These are phyloP conservation scores for Mimas tiliae DNA, from an alignment of 2,888 invertebrate species.

Conservation along the genomic window DNA sequence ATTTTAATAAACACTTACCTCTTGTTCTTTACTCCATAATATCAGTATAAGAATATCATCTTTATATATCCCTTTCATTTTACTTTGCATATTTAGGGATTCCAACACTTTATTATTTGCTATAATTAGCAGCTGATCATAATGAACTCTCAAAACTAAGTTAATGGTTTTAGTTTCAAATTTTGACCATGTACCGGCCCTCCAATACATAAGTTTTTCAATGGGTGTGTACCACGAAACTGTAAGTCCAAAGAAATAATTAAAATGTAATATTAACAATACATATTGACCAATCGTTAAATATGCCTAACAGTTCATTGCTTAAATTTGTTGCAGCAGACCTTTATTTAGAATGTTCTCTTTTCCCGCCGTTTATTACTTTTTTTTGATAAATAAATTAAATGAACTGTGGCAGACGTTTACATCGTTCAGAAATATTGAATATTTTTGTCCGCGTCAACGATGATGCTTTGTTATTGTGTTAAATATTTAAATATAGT, in stretches of 20 bases:
- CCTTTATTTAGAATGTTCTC: not conserved
- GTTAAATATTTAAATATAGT: too few relatives aligned
- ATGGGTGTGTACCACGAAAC: constrained; percentile 54
- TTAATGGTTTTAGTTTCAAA: constrained; percentile 46
- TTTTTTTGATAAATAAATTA: not conserved
- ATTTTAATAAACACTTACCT: constrained; percentile 56
- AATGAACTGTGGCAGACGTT: too few relatives aligned
- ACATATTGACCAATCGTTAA: too few relatives aligned
- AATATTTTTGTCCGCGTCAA: too few relatives aligned
- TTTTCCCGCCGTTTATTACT: not conserved
- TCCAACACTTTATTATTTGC: constrained; percentile 61
- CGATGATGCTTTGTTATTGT: too few relatives aligned
- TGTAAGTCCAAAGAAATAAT: constrained; percentile 36
- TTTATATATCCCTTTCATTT: constrained; percentile 71
- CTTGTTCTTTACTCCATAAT: constrained; percentile 43
- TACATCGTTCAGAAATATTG: too few relatives aligned
- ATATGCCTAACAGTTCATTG: not conserved
- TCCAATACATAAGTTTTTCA: constrained; percentile 68
- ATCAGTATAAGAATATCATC: constrained; percentile 66
- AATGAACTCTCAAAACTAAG: constrained; percentile 51
- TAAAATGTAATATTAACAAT: not conserved
- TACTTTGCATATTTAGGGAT: constrained; percentile 59
- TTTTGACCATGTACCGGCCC: constrained; percentile 56
- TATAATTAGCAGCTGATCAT: constrained; percentile 65
- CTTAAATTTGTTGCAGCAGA: not conserved